Base-by-base conservation (phyloP, 2,888 invertebrate species). In the Antitype chi region DNA sequence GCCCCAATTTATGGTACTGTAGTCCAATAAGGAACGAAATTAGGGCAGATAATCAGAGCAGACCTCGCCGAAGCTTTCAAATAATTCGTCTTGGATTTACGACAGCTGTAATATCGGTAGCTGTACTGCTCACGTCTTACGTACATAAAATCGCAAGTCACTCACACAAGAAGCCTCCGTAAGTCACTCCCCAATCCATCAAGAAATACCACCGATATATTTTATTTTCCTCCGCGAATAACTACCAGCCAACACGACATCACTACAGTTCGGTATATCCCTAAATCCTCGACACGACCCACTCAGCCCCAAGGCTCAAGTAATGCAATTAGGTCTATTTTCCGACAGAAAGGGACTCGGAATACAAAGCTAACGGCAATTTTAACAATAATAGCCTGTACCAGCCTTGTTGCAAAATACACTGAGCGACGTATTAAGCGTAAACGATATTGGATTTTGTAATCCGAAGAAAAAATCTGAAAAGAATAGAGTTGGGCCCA, bases 241-340 rank as follows among this genome's bases (percentile, higher is more conserved):
- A 73, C 60, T 76, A 60, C 67, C 78, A 76, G 72, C 76, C 60
- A 76, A 82, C 82, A 84, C 74, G 76, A 81, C 76, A 75, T 67
- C 78, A 74, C 72, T 76, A 75, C 52, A 80, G 49, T 71, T 73
- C 49, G 38, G 49, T 77, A 81, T 78, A 82, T 84, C 81, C 68
- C 70, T 78, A 80, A 87, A 87, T 83, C 81, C 72, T 75, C 70
- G 70, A 82, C 74, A 80, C 81, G 81, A 81, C 76, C 76, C 84
- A 80, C 81, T 80, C 78, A 76, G 67, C 68, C 77, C 76, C 63
- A 78, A 70, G 74, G 73, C 78, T 80, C 75, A 74, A 84, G 76
- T 82, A 86, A 85, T 87, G 85, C 86, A 89, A 91, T 90, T 89
- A 88, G 87, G 84, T 86, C 81, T 83, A 89, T 88, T 88, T 87